Evolutionary conservation across 2,113 vertebrate species (phyloP).

Genomic region (Sinosuthora webbiana): DNA sequence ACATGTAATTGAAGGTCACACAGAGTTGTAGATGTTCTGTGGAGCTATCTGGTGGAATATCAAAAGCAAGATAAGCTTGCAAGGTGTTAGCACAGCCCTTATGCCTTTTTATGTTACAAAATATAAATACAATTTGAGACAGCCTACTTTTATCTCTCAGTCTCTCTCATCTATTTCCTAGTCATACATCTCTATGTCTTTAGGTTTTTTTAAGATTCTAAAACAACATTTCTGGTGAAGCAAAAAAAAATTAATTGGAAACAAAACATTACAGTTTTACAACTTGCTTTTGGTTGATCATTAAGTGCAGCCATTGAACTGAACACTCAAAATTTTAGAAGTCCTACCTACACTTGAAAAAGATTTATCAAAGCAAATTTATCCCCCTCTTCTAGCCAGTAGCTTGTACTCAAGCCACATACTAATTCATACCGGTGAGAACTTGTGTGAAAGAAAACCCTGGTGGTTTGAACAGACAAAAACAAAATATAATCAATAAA

Average conservation of each 20-base stretch:
- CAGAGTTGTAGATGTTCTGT: neutral
- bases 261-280: neutral
- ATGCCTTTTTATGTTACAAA: neutral
- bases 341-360: neutral
- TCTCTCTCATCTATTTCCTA: neutral
- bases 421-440: neutral
- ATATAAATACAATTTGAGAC: neutral
- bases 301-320: neutral
- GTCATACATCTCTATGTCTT: neutral
- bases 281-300: neutral
- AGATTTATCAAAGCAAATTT: neutral
- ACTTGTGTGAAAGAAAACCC: neutral
- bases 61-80: neutral
- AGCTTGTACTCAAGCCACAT: neutral
- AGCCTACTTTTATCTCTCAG: neutral
- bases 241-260: neutral
- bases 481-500: neutral
- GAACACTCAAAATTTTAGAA: neutral
- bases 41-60: neutral
- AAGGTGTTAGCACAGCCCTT: neutral
- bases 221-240: neutral
- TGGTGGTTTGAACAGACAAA: neutral
- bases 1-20: neutral
- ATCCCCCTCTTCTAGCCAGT: neutral
- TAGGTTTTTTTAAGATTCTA: neutral